These are phyloP conservation scores for human DNA, from an alignment of 2,113 vertebrate genomes.

Conservation along the genomic window GRCh38 chr1:246319001-246319500, in stretches of 20 bases:
- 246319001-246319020: conserved; percentile 6
- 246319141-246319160: conserved; percentile 52
- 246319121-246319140: conserved; percentile 40
- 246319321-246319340: not conserved
- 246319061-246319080: conserved; percentile 16
- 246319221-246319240: conserved; percentile 48
- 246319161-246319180: conserved; percentile 33
- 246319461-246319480: conserved; percentile 70
- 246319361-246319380: conserved; percentile 47
- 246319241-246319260: not conserved
- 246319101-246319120: conserved; percentile 22
- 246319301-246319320: not conserved
- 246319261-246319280: conserved; percentile 34
- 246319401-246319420: conserved; percentile 72
- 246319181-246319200: not conserved
- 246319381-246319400: conserved; percentile 64
- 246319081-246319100: conserved; percentile 46
- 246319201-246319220: conserved; percentile 8
- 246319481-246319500: conserved; percentile 62
- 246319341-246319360: not conserved
- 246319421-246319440: conserved; percentile 66
- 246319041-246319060: conserved; percentile 54
- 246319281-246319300: not conserved
- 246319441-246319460: conserved; percentile 69
- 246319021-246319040: conserved; percentile 41